Evolutionary conservation across 53 echinoderm and acorn worm genomes (phyloP).

Genomic region (Echinometra lucunter): DNA sequence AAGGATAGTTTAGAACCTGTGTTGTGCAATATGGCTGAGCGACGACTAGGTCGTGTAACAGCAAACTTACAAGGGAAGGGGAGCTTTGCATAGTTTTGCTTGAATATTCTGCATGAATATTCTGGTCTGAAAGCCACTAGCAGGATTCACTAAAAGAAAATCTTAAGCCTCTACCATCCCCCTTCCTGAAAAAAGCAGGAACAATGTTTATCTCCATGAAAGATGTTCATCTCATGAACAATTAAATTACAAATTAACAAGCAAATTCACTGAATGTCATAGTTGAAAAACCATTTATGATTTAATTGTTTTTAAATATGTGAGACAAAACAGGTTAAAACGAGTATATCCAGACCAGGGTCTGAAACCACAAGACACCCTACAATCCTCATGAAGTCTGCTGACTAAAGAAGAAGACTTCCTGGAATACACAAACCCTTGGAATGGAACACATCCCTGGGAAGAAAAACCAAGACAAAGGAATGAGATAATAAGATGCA

Average conservation of each 20-base stretch:
- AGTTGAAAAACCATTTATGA: no score
- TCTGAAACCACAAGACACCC: conserved; percentile 34
- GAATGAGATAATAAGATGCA: background rate
- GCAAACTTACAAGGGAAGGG: no score
- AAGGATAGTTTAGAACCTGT: no score
- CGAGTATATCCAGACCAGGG: background rate
- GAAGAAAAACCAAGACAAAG: conserved; percentile 15
- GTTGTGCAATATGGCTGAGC: no score
- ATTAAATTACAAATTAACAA: background rate
- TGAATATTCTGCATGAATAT: background rate
- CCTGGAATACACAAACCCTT: background rate
- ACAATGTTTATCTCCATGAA: background rate
- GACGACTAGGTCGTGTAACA: no score
- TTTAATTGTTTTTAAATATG: no score
- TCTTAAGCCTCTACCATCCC: background rate
- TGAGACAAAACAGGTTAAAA: background rate
- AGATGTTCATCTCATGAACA: no score
- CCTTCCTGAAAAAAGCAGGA: background rate
- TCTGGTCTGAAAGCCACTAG: background rate
- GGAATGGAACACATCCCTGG: conserved; percentile 41
- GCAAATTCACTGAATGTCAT: background rate
- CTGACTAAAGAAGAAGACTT: background rate
- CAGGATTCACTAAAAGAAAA: no score
- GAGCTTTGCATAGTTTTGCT: no score
- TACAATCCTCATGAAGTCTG: background rate